These are phyloP conservation scores for Sylvietta virens DNA, from an alignment of 2,113 vertebrate species.

Conservation along the genomic window DNA sequence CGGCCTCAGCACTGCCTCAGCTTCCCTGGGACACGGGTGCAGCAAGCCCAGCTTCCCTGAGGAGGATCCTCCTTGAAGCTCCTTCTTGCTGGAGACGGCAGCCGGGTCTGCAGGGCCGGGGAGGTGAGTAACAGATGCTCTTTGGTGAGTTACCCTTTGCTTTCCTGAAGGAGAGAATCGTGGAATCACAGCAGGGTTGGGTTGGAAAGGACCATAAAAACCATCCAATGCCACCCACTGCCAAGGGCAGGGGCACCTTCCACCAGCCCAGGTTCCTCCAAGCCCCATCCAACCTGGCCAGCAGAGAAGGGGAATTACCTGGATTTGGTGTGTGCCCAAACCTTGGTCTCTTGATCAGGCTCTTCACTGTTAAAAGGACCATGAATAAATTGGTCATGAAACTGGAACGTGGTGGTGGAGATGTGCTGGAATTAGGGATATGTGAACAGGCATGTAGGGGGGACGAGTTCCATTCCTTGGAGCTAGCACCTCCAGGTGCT, in stretches of 20 bases:
- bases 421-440: background rate
- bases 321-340: background rate
- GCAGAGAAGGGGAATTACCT: background rate
- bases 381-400: background rate
- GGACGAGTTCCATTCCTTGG: background rate
- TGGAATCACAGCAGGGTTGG: background rate
- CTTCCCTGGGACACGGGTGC: background rate
- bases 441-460: rapidly evolving
- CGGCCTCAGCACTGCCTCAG: background rate
- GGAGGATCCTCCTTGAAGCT: background rate
- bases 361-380: background rate
- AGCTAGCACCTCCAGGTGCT: background rate
- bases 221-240: background rate
- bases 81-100: background rate
- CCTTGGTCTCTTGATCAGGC: background rate
- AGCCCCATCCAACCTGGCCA: background rate
- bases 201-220: background rate
- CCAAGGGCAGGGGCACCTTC: background rate
- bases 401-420: background rate
- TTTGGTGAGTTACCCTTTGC: background rate
- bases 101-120: background rate
- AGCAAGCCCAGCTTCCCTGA: background rate
- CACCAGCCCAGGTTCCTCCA: background rate
- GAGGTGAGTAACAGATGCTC: background rate
- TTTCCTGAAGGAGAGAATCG: background rate